These are phyloP conservation scores for Homarus americanus DNA, from an alignment of 1,140 invertebrate species.

Conservation along the genomic window DNA sequence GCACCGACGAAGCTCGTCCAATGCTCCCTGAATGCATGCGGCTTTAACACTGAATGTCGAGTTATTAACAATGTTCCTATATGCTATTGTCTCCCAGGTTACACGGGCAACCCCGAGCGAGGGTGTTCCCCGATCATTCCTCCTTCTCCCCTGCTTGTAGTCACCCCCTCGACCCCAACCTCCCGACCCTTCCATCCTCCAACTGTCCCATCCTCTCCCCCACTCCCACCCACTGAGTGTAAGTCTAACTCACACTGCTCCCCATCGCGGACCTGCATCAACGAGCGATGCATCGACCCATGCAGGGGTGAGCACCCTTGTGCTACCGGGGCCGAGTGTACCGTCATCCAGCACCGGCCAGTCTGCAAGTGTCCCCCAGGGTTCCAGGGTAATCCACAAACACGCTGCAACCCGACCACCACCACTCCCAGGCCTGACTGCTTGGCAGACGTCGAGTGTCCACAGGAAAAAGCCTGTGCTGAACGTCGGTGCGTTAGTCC, in stretches of 20 bases:
- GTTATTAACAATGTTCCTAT: slow-evolving; percentile 89
- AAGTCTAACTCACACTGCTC: slow-evolving; percentile 82
- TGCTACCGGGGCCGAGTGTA: slow-evolving; percentile 73
- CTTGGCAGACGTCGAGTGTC: slow-evolving; percentile 88
- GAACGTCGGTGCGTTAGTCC: slow-evolving; percentile 87
- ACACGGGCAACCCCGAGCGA: slow-evolving; percentile 82
- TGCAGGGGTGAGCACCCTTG: slow-evolving; percentile 86
- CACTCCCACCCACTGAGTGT: slow-evolving; percentile 67
- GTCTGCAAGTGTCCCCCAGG: slow-evolving; percentile 71
- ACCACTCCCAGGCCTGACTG: slow-evolving; percentile 84
- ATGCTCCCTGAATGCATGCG: slow-evolving; percentile 76
- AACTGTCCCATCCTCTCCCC: slow-evolving; percentile 37
- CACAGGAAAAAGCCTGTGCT: slow-evolving; percentile 85
- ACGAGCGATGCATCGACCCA: slow-evolving; percentile 83
- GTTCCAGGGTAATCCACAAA: slow-evolving; percentile 60
- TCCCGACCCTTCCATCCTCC: slow-evolving; percentile 40
- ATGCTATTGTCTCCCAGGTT: slow-evolving; percentile 85
- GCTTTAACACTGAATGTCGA: slow-evolving; percentile 83
- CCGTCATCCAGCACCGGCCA: slow-evolving; percentile 69
- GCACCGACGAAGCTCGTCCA: slow-evolving; percentile 73
- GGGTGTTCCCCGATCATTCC: slow-evolving; percentile 80
- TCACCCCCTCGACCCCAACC: not conserved
- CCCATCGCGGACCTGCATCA: slow-evolving; percentile 85
- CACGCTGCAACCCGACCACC: slow-evolving; percentile 50
- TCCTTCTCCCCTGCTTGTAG: slow-evolving; percentile 59